Conservation (phyloP, 2,797 vertebrate genomes). For the Menidia menidia region DNA sequence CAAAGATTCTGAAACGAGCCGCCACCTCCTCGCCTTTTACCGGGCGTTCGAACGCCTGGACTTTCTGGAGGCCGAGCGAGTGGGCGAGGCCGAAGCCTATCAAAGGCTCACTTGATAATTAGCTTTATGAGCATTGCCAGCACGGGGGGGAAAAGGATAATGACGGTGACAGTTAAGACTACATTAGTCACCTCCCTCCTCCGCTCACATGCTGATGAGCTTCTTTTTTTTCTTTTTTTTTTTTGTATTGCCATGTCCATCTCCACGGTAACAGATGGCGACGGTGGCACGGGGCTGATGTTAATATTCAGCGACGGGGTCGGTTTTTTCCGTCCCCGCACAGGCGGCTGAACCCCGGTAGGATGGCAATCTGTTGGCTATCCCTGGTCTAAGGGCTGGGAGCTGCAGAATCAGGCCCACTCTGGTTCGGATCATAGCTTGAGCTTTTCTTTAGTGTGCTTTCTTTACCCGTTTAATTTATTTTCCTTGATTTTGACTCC, state of each 20-base stretch:
- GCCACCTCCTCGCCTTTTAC: not conserved
- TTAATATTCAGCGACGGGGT: constrained; percentile 48
- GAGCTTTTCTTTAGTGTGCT: too few relatives aligned
- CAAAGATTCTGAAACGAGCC: not conserved
- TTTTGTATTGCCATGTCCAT: constrained; percentile 6
- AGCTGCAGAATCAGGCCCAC: not conserved
- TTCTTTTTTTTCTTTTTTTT: constrained; percentile 5
- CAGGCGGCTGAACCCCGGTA: constrained; percentile 25
- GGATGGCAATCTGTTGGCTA: constrained; percentile 44
- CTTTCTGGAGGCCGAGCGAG: not conserved
- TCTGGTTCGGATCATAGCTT: too few relatives aligned
- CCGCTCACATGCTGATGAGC: constrained; percentile 25
- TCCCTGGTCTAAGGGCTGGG: constrained; percentile 7
- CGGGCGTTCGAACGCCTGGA: not conserved
- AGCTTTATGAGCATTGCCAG: constrained; percentile 8
- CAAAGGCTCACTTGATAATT: not conserved
- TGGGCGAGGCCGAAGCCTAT: constrained; percentile 11
- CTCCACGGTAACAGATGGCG: constrained; percentile 61
- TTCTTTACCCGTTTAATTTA: too few relatives aligned
- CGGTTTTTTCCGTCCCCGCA: not conserved
- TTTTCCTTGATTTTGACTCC: too few relatives aligned
- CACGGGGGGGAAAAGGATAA: not conserved
- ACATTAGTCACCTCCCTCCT: constrained; percentile 33
- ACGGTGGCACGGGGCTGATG: constrained; percentile 29
- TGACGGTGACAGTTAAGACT: not conserved